Base-by-base conservation (phyloP, 2,797 vertebrate species). In the Pseudochaenichthys georgianus region DNA sequence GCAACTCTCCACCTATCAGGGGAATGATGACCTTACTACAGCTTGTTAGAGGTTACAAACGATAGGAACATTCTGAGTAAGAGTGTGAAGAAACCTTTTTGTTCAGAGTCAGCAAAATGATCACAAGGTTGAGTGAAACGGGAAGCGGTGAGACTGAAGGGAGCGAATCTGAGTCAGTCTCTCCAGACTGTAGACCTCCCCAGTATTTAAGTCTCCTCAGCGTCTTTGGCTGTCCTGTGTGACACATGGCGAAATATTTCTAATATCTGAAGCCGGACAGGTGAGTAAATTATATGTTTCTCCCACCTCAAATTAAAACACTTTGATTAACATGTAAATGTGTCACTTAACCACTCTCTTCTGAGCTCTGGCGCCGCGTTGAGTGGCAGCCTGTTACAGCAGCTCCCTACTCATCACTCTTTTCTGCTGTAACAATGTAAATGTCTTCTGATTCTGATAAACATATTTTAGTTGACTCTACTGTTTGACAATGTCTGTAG, bases 241-340 rank as follows among this genome's bases (percentile, higher is more conserved):
- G 31, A 43, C 64, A 52, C 4, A 48, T 12, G 47, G 16, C 19
- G 61, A 60, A 43, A n/a, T 48, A 3, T 11, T 51, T 53, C 28
- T 77, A 1, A 53, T 43, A 51, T 62, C 64, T 73, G 69, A 83
- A 70, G 57, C 45, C 38, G 50, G 28, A 61, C 70, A 75, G 69
- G 83, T 46, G 13, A 86, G 83, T 80, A 66, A 52, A 51, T 52
- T 78, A 55, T 57, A 3, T 65, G 6, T 77, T 63, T 64, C 2
- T 51, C 5, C 6, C n/a, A 19, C 12, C 21, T 50, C 54, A 41
- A 64, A 58, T 46, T 1, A 28, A 42, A 46, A 63, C 21, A 45
- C 8, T 21, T 55, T 55, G 15, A 17, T 34, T 55, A 34, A 31
- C 28, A 34, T 34, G 3, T 31, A 8, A 16, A 9, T 34, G 31